Base-by-base conservation (phyloP, 2,888 invertebrate genomes). In the Lasioglossum lativentre region DNA sequence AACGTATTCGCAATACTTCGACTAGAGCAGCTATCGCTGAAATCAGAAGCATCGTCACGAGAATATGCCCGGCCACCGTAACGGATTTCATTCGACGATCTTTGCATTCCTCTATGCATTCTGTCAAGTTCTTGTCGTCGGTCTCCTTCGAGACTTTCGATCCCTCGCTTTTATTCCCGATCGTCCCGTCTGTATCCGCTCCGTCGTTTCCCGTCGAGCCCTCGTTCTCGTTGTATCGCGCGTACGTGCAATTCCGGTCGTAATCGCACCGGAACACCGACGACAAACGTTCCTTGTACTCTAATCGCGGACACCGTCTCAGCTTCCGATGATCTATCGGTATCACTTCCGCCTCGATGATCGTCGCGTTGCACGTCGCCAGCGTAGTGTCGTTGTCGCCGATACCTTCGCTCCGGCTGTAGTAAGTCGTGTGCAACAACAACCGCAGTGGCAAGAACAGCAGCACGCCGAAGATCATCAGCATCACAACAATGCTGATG, bases 11-110 rank as follows among this genome's bases (percentile, higher is more conserved):
- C 63, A 94, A 83, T 70, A 93, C 93, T 90, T 94, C 94, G 81
- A 94, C 91, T 74, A 94, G 86, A 68, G 94, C 94, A 12, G 92
- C 92, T 45, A 94, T 90, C 56, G 93, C 91, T 34, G 94, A 94
- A 52, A 93, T 91, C 74, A 94, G 87, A 71, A 94, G 92, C 92
- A 94, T 93, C 86, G 92, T 90, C 52, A 93, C 93, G 23, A 94
- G 91, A 77, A 94, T 94, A 80, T 93, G 92, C 78, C 93, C 92
- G 42, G 94, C 93, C 47, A 94, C 90, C 45, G 91, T 91, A 73
- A 92, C 85, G 27, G 92, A 92, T 84, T 93, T 94, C 82, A 89
- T 88, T 86, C 89, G 87, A 66, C 87, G 88, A 75, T 72, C 72
- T 80, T 83, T 87, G 14, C 71, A 85, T 10, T 89, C 85, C 66